A percentile compares a stretch with the other conserved stretches of the same genome.
Conservation (phyloP, 2,797 vertebrate species). For the Yasuhikotakia modesta region DNA sequence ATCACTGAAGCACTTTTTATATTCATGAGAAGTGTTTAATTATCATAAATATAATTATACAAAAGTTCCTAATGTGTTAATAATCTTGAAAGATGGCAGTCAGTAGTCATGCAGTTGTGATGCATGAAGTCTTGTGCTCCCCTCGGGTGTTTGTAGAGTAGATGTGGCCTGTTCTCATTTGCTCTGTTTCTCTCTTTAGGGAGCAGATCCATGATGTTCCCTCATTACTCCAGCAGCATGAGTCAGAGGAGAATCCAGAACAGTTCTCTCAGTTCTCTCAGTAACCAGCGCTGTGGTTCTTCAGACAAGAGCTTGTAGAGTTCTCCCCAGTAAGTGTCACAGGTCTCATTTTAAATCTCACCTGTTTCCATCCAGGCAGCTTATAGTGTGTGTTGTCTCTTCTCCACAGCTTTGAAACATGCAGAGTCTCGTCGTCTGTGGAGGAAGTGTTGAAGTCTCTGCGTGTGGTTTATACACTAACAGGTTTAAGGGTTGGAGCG, state of each 20-base stretch:
- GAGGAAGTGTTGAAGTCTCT: slow-evolving; percentile 54
- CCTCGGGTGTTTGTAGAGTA: background rate
- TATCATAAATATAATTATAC: too few species aligned
- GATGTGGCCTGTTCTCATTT: background rate
- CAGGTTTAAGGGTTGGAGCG: slow-evolving; percentile 19
- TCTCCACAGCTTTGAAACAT: slow-evolving; percentile 57
- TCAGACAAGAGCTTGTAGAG: slow-evolving; percentile 85
- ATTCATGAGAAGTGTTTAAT: slow-evolving; percentile 52
- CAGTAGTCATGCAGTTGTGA: too few species aligned
- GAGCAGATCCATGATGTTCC: slow-evolving; percentile 83
- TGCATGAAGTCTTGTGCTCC: too few species aligned
- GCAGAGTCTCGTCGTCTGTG: slow-evolving; percentile 57
- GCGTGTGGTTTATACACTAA: slow-evolving; percentile 48
- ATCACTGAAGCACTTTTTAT: too few species aligned
- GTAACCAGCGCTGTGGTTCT: slow-evolving; percentile 77
- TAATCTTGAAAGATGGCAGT: too few species aligned
- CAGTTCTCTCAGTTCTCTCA: slow-evolving; percentile 74
- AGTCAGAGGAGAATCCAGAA: slow-evolving; percentile 82
- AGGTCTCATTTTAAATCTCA: background rate
- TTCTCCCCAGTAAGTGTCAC: slow-evolving; percentile 65
- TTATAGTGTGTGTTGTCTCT: background rate
- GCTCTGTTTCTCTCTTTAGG: slow-evolving; percentile 77
- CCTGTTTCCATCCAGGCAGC: too few species aligned
- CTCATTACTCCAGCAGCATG: slow-evolving; percentile 78
- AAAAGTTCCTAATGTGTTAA: too few species aligned